A percentile compares a stretch with the other conserved stretches of the same genome.
These are phyloP conservation scores for Pectinophora gossypiella DNA, from an alignment of 1,140 invertebrate genomes.

Conservation along the genomic window DNA sequence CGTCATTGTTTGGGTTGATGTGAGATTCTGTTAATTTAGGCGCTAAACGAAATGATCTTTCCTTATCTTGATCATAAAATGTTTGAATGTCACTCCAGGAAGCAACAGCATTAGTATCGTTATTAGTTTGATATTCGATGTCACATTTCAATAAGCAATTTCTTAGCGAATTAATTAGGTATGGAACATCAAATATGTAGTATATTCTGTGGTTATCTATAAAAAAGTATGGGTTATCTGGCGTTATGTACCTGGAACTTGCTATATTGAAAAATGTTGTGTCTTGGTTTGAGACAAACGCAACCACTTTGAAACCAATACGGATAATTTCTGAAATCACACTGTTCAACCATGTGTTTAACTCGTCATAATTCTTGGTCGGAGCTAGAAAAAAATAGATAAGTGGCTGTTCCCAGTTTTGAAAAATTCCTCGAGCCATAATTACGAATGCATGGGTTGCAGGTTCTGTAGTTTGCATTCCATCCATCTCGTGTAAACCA, in stretches of 20 bases:
- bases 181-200: background rate
- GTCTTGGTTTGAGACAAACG: background rate
- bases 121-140: background rate
- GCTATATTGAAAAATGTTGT: background rate
- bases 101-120: background rate
- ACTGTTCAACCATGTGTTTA: background rate
- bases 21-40: background rate
- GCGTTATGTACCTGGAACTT: background rate
- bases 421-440: background rate
- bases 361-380: background rate
- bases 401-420: background rate
- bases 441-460: background rate
- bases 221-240: background rate
- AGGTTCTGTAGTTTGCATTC: background rate
- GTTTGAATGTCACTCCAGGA: background rate
- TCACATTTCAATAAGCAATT: background rate
- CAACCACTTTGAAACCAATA: background rate
- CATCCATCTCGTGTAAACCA: too few relatives aligned
- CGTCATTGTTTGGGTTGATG: background rate
- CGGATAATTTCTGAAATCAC: background rate
- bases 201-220: background rate
- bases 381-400: background rate
- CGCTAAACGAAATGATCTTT: background rate
- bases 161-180: background rate
- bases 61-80: background rate